Percentiles rank a stretch among this genome's conserved stretches.
Conservation (phyloP, 2,113 vertebrate species). For the Panurus biarmicus region DNA sequence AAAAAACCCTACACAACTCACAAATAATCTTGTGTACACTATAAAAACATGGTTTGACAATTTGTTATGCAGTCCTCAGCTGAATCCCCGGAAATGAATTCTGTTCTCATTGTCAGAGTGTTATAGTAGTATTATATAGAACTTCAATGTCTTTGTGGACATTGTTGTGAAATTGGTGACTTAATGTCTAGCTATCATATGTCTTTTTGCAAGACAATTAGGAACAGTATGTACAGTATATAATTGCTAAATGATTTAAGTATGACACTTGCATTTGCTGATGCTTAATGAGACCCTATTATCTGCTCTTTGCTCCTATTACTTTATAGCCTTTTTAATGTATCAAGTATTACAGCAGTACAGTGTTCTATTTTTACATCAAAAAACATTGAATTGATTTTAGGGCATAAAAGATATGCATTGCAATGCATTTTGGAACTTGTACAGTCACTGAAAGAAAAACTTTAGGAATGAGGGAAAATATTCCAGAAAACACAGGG, state of each 20-base stretch:
- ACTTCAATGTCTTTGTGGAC: slow-evolving; percentile 83
- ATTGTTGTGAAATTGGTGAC: slow-evolving; percentile 79
- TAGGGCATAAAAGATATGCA: slow-evolving; percentile 54
- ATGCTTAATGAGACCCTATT: slow-evolving; percentile 70
- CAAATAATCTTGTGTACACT: slow-evolving; percentile 69
- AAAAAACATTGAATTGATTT: slow-evolving; percentile 53
- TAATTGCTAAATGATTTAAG: slow-evolving; percentile 73
- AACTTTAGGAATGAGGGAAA: slow-evolving; percentile 26
- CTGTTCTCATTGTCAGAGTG: slow-evolving; percentile 79
- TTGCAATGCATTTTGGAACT: slow-evolving; percentile 65
- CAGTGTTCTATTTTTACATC: slow-evolving; percentile 68
- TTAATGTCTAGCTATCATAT: slow-evolving; percentile 78
- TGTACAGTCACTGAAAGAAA: slow-evolving; percentile 61
- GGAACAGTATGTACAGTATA: slow-evolving; percentile 78
- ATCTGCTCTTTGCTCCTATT: slow-evolving; percentile 69
- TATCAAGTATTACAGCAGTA: slow-evolving; percentile 61
- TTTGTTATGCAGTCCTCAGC: slow-evolving; percentile 74
- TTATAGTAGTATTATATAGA: slow-evolving; percentile 81
- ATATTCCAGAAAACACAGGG: slow-evolving; percentile 63
- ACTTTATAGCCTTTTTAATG: slow-evolving; percentile 62
- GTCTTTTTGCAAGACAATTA: slow-evolving; percentile 80
- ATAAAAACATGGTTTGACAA: slow-evolving; percentile 65
- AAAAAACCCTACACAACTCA: slow-evolving; percentile 61
- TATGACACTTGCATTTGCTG: slow-evolving; percentile 72
- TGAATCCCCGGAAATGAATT: slow-evolving; percentile 76